Conservation (phyloP, 1,140 invertebrate genomes). For the Phocides pigmalion region DNA sequence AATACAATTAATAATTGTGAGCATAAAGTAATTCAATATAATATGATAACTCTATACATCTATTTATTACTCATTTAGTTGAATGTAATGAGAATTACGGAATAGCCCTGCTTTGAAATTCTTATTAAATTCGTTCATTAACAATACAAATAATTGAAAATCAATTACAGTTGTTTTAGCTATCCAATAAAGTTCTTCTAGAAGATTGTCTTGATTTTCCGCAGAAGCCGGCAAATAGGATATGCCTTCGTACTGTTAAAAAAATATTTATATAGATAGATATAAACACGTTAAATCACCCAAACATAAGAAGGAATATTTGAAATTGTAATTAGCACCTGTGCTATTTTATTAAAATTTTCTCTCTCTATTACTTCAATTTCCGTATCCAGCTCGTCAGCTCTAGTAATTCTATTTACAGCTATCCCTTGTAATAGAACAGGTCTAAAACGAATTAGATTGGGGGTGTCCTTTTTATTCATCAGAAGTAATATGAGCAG, state of each 20-base stretch:
- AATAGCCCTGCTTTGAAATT: too few relatives aligned
- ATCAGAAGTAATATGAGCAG: conserved; percentile 61
- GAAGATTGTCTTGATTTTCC: conserved; percentile 57
- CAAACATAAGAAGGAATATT: too few relatives aligned
- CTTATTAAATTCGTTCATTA: too few relatives aligned
- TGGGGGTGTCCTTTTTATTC: conserved; percentile 71
- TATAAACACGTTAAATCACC: too few relatives aligned
- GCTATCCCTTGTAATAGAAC: conserved; percentile 71
- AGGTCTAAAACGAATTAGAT: conserved; percentile 57
- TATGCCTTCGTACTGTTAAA: conserved; percentile 63
- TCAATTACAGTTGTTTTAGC: conserved; percentile 71
- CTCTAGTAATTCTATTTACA: conserved; percentile 66
- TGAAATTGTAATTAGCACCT: conserved; percentile 40
- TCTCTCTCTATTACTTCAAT: conserved; percentile 75
- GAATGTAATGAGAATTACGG: too few relatives aligned
- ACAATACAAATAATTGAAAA: too few relatives aligned
- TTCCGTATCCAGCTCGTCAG: conserved; percentile 70
- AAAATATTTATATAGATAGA: conserved; percentile 15
- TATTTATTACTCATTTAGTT: too few relatives aligned
- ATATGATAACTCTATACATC: too few relatives aligned
- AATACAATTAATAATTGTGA: too few relatives aligned
- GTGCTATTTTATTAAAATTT: conserved; percentile 52
- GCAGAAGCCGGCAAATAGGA: conserved; percentile 53
- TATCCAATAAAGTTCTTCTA: conserved; percentile 73
- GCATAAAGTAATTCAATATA: too few relatives aligned